A percentile compares a stretch with the other conserved stretches of the same genome.
phyloP scores from a whole-genome alignment of 2,797 vertebrate species.

The Myoxocephalus aenaeus region DNA sequence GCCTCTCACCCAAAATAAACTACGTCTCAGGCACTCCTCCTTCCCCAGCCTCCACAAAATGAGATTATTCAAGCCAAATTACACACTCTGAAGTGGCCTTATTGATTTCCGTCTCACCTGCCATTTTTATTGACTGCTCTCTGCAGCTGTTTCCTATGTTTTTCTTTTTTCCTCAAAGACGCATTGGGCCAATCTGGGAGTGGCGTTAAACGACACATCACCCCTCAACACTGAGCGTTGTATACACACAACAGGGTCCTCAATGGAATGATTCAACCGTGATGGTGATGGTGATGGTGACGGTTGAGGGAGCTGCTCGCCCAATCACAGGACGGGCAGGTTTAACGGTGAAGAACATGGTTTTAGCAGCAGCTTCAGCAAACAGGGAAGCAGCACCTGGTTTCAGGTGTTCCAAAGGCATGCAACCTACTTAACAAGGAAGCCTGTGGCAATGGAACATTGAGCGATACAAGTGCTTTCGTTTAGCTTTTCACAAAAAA shows the following conservation, averaged over 20 bases:
- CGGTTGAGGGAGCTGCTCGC: background rate
- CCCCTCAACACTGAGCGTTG: background rate
- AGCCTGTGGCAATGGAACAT: conserved; percentile 7
- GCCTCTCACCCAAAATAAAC: conserved; percentile 57
- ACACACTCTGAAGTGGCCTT: conserved; percentile 62
- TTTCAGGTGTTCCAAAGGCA: conserved; percentile 18
- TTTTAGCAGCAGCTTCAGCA: conserved; percentile 9
- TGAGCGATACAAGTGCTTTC: conserved; percentile 20
- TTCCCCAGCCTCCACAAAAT: conserved; percentile 3
- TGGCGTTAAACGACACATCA: conserved; percentile 36
- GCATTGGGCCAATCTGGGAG: background rate
- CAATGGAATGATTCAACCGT: background rate
- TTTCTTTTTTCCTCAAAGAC: conserved; percentile 16
- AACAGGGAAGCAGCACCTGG: conserved; percentile 16
- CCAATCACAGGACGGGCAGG: background rate
- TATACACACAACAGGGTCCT: background rate
- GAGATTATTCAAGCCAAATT: conserved; percentile 65
- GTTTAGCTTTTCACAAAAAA: conserved; percentile 16
- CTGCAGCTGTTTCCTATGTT: conserved; percentile 46
- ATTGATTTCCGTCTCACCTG: conserved; percentile 72
- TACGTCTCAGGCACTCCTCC: conserved; percentile 20
- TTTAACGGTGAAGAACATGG: conserved; percentile 25
- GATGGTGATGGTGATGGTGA: background rate
- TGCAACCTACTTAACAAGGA: conserved; percentile 13
- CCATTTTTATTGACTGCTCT: conserved; percentile 69